phyloP scores from a whole-genome alignment of 2,113 vertebrate genomes.

The Gulo gulo region DNA sequence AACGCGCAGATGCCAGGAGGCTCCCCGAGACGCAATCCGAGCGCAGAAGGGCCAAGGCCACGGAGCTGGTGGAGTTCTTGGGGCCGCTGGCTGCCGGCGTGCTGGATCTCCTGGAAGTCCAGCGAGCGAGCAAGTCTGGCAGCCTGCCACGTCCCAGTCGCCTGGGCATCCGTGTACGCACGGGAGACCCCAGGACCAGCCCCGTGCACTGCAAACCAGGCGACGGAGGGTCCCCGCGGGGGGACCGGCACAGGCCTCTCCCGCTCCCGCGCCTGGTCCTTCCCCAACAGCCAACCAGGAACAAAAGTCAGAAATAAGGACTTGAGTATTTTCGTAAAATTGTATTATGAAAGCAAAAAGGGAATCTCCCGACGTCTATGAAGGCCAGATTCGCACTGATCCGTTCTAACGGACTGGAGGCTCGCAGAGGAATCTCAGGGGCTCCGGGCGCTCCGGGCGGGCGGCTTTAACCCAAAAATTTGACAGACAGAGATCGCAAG shows the following conservation, averaged over 20 bases:
- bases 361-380: too few species aligned
- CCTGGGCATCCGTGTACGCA: not conserved
- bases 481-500: too few species aligned
- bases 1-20: not conserved
- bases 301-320: not conserved
- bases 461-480: not conserved
- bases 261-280: not conserved
- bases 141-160: not conserved
- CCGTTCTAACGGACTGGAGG: not conserved
- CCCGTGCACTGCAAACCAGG: rapidly evolving
- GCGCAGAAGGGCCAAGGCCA: not conserved
- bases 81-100: not conserved
- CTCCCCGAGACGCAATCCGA: not conserved
- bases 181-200: not conserved
- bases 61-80: too few species aligned
- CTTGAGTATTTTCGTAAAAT: not conserved
- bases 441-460: not conserved
- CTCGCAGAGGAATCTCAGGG: too few species aligned
- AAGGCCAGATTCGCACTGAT: not conserved
- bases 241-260: not conserved
- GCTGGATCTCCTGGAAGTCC: not conserved
- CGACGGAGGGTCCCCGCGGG: not conserved
- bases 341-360: not conserved
- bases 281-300: not conserved
- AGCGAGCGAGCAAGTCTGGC: not conserved